Base-by-base conservation (phyloP, 2,797 vertebrate genomes). In the Pseudotriccus pelzelni region DNA sequence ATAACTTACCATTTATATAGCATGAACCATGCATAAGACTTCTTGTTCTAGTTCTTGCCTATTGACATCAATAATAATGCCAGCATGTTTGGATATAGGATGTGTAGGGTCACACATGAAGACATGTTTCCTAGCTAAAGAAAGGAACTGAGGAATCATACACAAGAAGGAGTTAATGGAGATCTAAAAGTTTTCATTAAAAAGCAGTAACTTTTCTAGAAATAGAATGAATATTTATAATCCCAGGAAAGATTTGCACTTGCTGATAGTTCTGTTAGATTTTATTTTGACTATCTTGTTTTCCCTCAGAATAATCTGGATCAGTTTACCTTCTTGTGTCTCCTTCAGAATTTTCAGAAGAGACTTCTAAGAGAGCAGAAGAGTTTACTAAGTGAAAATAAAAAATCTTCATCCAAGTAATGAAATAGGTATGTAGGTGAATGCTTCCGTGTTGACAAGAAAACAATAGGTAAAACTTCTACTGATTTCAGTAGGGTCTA, bases 41-140 rank as follows among this genome's bases (percentile, higher is more conserved):
- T 93, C 94, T 90, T 94, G 77, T 85, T 90, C 80, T 64, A 77
- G 37, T 58, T 93, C 56, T 90, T 75, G 59, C 80, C 80, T 89
- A 2, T 70, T 84, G 85, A 86, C 25, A 6, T 89, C 69, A 58
- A 62, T 80, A 84, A 70, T 89, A 74, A 84, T 90, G 68, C 67
- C 70, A 74, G 3, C 10, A 4, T 37, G 60, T 75, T 84, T 87
- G 83, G 70, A 46, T 82, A 82, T 85, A 81, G 79, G 82, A 93
- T 89, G 69, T 89, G 69, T 87, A 62, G 62, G 69, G 49, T 70
- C 83, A 77, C 74, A 39, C 56, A 62, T 43, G 66, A 84, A 86
- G 59, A 82, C 17, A 0, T 32, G 36, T 78, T 89, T 79, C 43
- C 67, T 84, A 64, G 37, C 74, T 89, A 74, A 74, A 87, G 80